These are phyloP conservation scores for Bostrychus sinensis DNA, from an alignment of 2,113 vertebrate genomes.

Conservation along the genomic window DNA sequence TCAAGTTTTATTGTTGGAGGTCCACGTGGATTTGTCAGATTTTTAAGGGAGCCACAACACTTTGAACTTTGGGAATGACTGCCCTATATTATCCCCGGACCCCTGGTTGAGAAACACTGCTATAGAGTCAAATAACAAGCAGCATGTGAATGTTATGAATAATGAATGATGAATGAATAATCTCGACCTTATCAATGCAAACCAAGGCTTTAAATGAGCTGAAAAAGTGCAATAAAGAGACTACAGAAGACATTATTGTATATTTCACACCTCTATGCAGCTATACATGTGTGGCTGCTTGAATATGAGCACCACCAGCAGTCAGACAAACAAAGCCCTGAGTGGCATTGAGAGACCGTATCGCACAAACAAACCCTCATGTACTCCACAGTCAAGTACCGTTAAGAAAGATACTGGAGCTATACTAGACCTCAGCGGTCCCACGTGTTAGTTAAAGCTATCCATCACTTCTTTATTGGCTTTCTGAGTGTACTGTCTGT, in stretches of 20 bases:
- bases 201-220: not conserved
- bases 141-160: too few species aligned
- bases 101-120: too few species aligned
- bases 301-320: not conserved
- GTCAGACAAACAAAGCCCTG: not conserved
- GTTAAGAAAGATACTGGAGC: constrained; percentile 3
- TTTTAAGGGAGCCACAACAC: too few species aligned
- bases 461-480: constrained; percentile 7
- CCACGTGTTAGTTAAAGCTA: not conserved
- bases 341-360: not conserved
- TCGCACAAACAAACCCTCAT: constrained; percentile 12
- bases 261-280: not conserved
- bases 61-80: too few species aligned
- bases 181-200: too few species aligned
- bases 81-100: too few species aligned
- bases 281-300: not conserved
- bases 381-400: not conserved
- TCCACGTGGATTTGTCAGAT: too few species aligned
- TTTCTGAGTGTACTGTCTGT: constrained; percentile 17
- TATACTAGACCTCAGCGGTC: constrained; percentile 13
- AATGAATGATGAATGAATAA: too few species aligned
- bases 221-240: not conserved
- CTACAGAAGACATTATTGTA: not conserved
- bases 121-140: too few species aligned
- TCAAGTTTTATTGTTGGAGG: too few species aligned